Evolutionary conservation across 2,113 vertebrate genomes (phyloP).

Genomic region (Chaenogobius annularis): DNA sequence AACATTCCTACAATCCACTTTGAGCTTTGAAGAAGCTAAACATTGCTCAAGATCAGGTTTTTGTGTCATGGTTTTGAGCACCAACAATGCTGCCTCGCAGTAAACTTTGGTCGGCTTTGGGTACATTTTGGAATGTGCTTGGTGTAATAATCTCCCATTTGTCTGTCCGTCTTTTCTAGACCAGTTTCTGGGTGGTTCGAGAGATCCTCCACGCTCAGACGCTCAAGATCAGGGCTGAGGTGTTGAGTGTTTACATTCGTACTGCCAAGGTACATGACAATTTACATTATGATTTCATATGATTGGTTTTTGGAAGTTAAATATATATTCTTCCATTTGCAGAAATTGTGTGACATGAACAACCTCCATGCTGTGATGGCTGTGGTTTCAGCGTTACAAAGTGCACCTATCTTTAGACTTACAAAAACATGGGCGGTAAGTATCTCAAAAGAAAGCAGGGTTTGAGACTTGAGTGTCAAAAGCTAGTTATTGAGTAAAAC

Average conservation of each 20-base stretch:
- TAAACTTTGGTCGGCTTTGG: constrained; percentile 5
- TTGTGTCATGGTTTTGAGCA: not conserved
- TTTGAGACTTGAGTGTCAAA: not conserved
- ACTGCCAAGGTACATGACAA: constrained; percentile 88
- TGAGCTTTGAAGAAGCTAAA: constrained; percentile 10
- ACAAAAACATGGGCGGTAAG: constrained; percentile 98
- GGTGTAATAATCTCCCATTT: not conserved
- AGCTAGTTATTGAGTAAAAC: not conserved
- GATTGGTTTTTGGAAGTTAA: not conserved
- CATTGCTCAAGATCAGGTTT: not conserved
- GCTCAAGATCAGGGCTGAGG: constrained; percentile 97
- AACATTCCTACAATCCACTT: constrained; percentile 17
- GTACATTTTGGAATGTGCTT: not conserved
- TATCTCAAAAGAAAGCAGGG: constrained; percentile 36
- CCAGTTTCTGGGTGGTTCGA: constrained; percentile 98
- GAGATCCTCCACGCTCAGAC: constrained; percentile 98
- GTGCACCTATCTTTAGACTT: constrained; percentile 95
- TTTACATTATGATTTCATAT: not conserved
- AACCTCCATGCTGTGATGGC: constrained; percentile 98
- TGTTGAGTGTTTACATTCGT: constrained; percentile 97
- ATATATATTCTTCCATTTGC: not conserved
- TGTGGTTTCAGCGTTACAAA: constrained; percentile 94
- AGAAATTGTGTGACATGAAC: constrained; percentile 98
- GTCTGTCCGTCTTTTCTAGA: constrained; percentile 72
- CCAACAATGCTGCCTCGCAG: not conserved